Conservation (phyloP, 2,113 vertebrate species). For the Spilogale gracilis region DNA sequence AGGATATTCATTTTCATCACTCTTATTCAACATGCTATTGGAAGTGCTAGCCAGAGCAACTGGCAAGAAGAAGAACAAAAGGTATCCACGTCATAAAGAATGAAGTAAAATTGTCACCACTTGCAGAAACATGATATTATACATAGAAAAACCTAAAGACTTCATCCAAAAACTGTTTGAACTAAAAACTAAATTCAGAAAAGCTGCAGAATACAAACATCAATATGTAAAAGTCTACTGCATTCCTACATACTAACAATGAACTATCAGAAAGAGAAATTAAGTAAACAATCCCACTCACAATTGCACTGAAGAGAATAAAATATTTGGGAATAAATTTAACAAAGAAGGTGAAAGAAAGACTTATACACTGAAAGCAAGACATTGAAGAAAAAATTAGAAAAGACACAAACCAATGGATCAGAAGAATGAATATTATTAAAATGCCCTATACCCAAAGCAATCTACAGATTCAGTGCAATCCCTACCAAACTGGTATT, state of each 20-base stretch:
- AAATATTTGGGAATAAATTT: background rate
- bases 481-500: background rate
- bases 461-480: background rate
- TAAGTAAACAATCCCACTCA: too few species aligned
- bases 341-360: background rate
- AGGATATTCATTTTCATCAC: background rate
- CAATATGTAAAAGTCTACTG: background rate
- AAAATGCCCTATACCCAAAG: background rate
- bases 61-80: background rate
- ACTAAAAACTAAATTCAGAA: background rate
- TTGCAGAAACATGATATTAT: background rate
- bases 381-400: background rate
- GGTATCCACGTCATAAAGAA: background rate
- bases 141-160: background rate
- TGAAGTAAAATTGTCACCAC: background rate
- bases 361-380: background rate
- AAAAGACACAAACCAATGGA: background rate
- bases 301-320: background rate
- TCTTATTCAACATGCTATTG: background rate
- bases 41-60: background rate
- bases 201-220: background rate
- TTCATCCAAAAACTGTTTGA: background rate
- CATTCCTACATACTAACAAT: background rate
- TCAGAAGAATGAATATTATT: too few species aligned
- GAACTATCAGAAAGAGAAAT: background rate